These are phyloP conservation scores for Heterochromis multidens DNA, from an alignment of 2,113 vertebrate genomes.

Conservation along the genomic window DNA sequence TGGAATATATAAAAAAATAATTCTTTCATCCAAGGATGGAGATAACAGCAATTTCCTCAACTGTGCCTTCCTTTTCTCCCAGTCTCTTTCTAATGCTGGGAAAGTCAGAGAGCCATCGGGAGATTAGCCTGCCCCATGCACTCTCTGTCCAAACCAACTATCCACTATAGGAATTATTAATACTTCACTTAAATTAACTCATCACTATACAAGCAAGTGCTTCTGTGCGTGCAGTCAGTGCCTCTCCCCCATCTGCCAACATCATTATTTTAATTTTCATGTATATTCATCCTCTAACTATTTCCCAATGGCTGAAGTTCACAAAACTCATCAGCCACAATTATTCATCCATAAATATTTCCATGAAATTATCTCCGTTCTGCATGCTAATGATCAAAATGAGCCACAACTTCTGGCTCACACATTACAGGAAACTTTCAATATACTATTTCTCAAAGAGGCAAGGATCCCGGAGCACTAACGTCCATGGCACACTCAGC, in stretches of 20 bases:
- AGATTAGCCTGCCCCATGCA: constrained; percentile 2
- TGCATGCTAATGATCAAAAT: constrained; percentile 7
- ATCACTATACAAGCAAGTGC: background rate
- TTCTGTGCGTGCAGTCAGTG: background rate
- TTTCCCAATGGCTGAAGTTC: background rate
- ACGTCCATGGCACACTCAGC: background rate
- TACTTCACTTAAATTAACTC: constrained; percentile 21
- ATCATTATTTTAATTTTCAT: background rate
- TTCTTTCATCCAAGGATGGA: background rate
- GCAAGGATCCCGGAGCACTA: background rate
- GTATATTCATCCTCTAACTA: background rate
- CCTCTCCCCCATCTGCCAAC: background rate
- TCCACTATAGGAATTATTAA: constrained; percentile 21
- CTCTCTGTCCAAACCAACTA: background rate
- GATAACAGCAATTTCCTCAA: constrained; percentile 7
- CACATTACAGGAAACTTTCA: background rate
- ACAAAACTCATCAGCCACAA: constrained; percentile 5
- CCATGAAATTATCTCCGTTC: background rate
- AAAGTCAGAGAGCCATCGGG: background rate
- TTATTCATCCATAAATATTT: constrained; percentile 17
- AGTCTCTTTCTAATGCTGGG: background rate
- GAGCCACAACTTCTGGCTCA: background rate
- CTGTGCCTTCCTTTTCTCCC: background rate
- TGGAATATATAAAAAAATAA: background rate
- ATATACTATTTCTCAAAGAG: background rate